Evolutionary conservation across 2,888 invertebrate genomes (phyloP).

Genomic region (Aphidoletes aphidimyza): DNA sequence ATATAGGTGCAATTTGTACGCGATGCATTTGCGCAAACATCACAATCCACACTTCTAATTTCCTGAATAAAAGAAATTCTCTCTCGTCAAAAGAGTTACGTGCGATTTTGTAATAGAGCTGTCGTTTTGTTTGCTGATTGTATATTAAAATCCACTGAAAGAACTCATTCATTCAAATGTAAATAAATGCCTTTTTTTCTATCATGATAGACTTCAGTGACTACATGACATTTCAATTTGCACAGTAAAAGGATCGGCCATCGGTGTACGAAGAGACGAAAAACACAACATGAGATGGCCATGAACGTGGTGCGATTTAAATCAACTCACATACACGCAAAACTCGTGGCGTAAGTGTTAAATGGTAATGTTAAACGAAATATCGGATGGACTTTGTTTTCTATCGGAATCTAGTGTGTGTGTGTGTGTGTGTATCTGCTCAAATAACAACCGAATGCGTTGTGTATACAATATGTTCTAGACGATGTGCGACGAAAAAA

Average conservation of each 20-base stretch:
- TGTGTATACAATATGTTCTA: background rate
- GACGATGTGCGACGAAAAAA: background rate
- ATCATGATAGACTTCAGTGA: background rate
- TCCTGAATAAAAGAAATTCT: background rate
- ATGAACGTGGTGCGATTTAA: slow-evolving; percentile 30
- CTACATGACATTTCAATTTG: slow-evolving; percentile 40
- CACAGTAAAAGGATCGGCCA: background rate
- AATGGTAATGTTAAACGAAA: background rate
- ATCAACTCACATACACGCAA: background rate
- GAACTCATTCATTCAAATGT: slow-evolving; percentile 19
- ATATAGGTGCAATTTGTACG: background rate
- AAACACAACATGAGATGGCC: background rate
- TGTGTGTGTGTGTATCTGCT: no score
- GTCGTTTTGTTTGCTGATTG: slow-evolving; percentile 26
- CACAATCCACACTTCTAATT: background rate
- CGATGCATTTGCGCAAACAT: background rate
- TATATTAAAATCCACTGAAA: background rate
- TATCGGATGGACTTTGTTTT: background rate
- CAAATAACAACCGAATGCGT: background rate
- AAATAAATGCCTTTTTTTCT: background rate
- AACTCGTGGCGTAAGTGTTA: background rate
- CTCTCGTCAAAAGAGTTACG: background rate
- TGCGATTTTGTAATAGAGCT: background rate
- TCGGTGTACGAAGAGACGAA: background rate
- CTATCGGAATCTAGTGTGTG: background rate